Evolutionary conservation across 2,797 vertebrate genomes (phyloP).

Genomic region (Coilia nasus): DNA sequence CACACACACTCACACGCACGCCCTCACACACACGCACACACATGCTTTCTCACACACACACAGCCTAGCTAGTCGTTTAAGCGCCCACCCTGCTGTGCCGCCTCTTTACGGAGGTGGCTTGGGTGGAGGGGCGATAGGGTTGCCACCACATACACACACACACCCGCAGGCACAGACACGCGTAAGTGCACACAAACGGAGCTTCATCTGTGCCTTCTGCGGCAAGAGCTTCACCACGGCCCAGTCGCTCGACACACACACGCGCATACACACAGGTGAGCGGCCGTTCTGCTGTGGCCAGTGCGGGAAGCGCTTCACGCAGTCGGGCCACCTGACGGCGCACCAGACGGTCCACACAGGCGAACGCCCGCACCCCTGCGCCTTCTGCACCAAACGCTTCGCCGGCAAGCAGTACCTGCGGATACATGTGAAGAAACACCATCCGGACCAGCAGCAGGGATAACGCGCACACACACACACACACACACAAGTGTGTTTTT

Average conservation of each 20-base stretch:
- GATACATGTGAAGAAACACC: conserved; percentile 64
- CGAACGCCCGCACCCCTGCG: conserved; percentile 75
- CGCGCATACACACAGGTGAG: conserved; percentile 77
- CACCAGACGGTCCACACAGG: conserved; percentile 80
- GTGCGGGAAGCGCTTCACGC: conserved; percentile 76
- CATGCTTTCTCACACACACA: neutral
- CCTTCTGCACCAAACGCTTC: conserved; percentile 76
- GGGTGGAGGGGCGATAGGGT: no score
- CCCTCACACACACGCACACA: neutral
- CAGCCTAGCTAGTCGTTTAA: neutral
- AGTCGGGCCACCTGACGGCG: conserved; percentile 76
- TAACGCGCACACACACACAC: neutral
- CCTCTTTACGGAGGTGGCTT: no score
- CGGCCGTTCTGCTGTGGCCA: conserved; percentile 73
- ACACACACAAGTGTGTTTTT: no score
- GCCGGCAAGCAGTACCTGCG: conserved; percentile 74
- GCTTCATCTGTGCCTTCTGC: conserved; percentile 70
- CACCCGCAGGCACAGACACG: conserved; percentile 27
- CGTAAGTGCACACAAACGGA: conserved; percentile 46
- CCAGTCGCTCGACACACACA: conserved; percentile 78
- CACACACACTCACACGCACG: neutral
- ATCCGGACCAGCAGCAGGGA: neutral
- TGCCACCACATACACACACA: no score
- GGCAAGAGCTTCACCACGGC: conserved; percentile 74
- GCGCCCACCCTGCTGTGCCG: neutral